Percentiles rank a stretch among this genome's conserved stretches.
phyloP scores from a whole-genome alignment of 2,113 vertebrate species.

The Phoxinus phoxinus region DNA sequence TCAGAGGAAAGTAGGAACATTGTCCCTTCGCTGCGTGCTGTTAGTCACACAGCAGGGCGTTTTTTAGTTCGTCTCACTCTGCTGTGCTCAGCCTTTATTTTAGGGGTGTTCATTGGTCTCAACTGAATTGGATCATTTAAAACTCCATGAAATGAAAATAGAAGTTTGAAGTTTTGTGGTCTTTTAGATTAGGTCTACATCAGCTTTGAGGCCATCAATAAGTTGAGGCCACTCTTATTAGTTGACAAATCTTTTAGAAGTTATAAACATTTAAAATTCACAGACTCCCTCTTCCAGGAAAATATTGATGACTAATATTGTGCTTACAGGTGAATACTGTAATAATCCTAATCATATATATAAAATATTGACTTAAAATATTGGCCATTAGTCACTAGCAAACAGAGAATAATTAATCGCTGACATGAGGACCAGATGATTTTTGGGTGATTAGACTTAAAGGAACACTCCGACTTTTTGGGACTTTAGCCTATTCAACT shows the following conservation, averaged over 20 bases:
- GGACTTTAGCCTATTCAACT: too few species aligned
- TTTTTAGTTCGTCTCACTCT: constrained; percentile 13
- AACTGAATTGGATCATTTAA: neutral
- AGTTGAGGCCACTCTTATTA: neutral
- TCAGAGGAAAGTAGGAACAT: constrained; percentile 11
- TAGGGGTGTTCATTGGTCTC: constrained; percentile 14
- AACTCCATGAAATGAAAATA: neutral
- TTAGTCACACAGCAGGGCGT: constrained; percentile 37
- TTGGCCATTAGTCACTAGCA: neutral
- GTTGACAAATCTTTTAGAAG: neutral
- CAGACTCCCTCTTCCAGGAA: too few species aligned
- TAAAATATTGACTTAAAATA: too few species aligned
- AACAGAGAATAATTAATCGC: neutral
- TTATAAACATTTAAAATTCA: too few species aligned
- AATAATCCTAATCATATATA: too few species aligned
- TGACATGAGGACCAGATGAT: neutral
- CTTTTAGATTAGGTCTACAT: neutral
- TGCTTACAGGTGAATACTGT: too few species aligned
- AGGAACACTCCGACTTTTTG: too few species aligned
- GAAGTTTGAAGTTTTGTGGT: neutral
- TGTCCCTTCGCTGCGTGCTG: constrained; percentile 13
- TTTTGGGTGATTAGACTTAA: neutral
- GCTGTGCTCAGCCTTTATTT: constrained; percentile 21
- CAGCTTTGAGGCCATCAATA: neutral
- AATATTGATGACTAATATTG: too few species aligned